Evolutionary conservation across 2,888 invertebrate genomes (phyloP), one percentile per base, ranked within the genome.

Genomic region (Macrophya alboannulata): DNA sequence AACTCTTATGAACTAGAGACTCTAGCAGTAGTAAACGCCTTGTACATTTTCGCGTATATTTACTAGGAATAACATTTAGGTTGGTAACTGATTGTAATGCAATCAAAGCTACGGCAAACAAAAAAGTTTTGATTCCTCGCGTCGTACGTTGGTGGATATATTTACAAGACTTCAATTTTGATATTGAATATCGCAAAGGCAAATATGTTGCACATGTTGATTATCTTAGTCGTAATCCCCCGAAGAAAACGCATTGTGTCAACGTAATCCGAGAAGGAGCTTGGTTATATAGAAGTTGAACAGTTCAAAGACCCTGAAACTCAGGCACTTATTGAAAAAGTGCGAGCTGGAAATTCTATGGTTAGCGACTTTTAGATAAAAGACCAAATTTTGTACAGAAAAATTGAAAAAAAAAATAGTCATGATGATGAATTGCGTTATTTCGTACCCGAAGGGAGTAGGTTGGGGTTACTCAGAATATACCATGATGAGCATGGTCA

Each of bases 91-190:
- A 91, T 43, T 92, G 90, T 76, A 91, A 92, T 37, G 88, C 90
- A 0, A 55, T 91, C 0, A 91, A 90, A 84, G 90, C 91, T 0
- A 91, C 91, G 0, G 88, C 88, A 43, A 87, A 89, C n/a, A 91
- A 91, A 85, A 86, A 88, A 79, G 90, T 90, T 4, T 71, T 91
- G 0, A 45, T 90, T 0, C 90, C 90, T 0, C 72, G 91, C 0
- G 87, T 91, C 4, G 88, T 90, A 74, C 55, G 91, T 0, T 91
- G 91, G 91, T 92, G 90, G 90, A 87, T 90, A 0, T 91, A 74
- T 71, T 51, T 91, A 0, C 90, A 91, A 86, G 89, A 89, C 51
- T 90, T 65, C 48, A 84, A 88, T 0, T 89, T 89, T 45, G 86
- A 89, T 0, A 89, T 91, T 0, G 51, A 88, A 0, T 88, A 90